Evolutionary conservation across 2,113 vertebrate genomes (phyloP), one percentile per base, ranked within the genome.

Genomic region (Sula dactylatra): DNA sequence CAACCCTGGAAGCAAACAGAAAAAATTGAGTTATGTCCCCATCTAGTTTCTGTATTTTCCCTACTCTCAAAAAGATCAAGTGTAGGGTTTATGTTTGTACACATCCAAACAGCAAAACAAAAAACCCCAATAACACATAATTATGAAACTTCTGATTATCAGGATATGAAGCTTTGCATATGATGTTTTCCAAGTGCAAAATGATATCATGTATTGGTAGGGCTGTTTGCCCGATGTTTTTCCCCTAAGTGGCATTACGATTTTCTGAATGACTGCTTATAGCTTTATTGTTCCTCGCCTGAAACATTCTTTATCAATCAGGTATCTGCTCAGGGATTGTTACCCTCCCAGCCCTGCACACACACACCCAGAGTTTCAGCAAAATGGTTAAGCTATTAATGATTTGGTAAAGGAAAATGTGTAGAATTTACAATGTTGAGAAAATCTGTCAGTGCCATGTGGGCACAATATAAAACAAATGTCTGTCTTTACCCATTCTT

Each of bases 1-100:
- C 74, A 94, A 67, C 50, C 55, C 91, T 82, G 32, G 93, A 95
- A 95, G 62, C 64, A 86, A 96, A 88, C 70, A 91, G 58, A 52
- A 49, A 58, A 32, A 72, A 34, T 86, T 54, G 52, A 72, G 27
- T 88, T 24, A 29, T 40, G 52, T 62, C 61, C 31, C 29, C 47
- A 36, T 82, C 78, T 89, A 74, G 50, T 77, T 91, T 86, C 78
- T 85, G 34, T 61, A 25, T 73, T 90, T 77, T 83, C 54, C 56
- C 40, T 66, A 0, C 65, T 82, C 64, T 88, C 29, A 59, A 42
- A 73, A 54, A 54, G 74, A 64, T 20, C 22, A 64, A 10, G 6
- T n/a, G 16, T 55, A 21, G 16, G 7, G 4, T 18, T 83, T 85
- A 73, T 91, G 55, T 69, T 87, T 76, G 69, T 79, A 34, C 2